These are phyloP conservation scores for Protophormia terraenovae DNA, from an alignment of 2,888 invertebrate genomes.

Conservation along the genomic window DNA sequence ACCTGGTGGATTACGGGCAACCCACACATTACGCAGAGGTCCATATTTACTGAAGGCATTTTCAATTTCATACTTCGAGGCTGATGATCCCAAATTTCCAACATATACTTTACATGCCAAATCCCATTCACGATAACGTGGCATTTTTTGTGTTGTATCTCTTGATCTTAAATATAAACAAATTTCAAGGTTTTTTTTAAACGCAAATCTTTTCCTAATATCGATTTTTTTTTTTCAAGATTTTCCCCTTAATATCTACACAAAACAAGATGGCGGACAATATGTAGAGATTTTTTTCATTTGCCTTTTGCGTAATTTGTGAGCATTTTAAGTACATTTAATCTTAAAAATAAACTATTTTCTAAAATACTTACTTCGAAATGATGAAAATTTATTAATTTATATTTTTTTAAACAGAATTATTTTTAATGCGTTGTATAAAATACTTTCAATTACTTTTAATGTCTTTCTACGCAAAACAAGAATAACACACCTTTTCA, in stretches of 20 bases:
- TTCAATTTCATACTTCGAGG: slow-evolving; percentile 92
- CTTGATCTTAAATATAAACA: slow-evolving; percentile 28
- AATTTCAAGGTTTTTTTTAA: slow-evolving; percentile 17
- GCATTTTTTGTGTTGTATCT: slow-evolving; percentile 73
- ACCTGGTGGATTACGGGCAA: slow-evolving; percentile 94
- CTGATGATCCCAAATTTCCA: slow-evolving; percentile 93
- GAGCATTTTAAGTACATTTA: not conserved
- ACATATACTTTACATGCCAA: slow-evolving; percentile 94
- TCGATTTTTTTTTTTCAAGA: slow-evolving; percentile 24
- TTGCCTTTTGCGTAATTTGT: slow-evolving; percentile 53
- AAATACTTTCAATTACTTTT: not conserved
- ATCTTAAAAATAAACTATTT: not conserved
- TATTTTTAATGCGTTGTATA: not conserved
- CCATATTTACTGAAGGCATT: slow-evolving; percentile 92
- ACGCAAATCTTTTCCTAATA: slow-evolving; percentile 7
- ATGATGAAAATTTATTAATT: slow-evolving; percentile 45
- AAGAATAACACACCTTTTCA: slow-evolving; percentile 30
- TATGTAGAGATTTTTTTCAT: slow-evolving; percentile 30
- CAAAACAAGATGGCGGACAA: slow-evolving; percentile 69
- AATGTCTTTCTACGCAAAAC: not conserved
- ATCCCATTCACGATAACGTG: slow-evolving; percentile 87
- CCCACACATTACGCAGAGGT: slow-evolving; percentile 93
- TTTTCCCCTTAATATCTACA: slow-evolving; percentile 15
- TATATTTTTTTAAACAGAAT: not conserved
- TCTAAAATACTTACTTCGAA: slow-evolving; percentile 48